Evolutionary conservation across 2,888 invertebrate species (phyloP).

Genomic region (Caenorhabditis auriculariae): DNA sequence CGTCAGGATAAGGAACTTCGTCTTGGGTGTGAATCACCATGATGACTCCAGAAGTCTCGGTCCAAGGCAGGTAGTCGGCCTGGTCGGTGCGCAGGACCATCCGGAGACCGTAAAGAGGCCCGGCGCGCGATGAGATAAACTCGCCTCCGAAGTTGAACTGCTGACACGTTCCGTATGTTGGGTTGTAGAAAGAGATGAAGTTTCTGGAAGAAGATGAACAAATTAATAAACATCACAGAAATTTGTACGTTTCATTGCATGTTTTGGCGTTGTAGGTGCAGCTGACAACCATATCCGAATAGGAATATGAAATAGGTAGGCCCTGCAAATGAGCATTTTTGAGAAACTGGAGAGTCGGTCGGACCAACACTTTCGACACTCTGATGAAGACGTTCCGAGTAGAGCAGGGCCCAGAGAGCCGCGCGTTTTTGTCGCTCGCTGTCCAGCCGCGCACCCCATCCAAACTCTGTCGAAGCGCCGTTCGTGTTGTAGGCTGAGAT

Average conservation of each 20-base stretch:
- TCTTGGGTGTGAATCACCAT: constrained; percentile 63
- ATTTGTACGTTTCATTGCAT: constrained; percentile 45
- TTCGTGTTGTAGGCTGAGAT: constrained; percentile 34
- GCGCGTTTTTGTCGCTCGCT: constrained; percentile 33
- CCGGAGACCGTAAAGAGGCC: constrained; percentile 63
- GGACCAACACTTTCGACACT: too few species aligned
- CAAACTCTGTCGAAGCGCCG: constrained; percentile 29
- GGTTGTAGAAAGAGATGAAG: constrained; percentile 63
- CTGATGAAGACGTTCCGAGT: constrained; percentile 35
- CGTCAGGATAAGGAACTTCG: constrained; percentile 42
- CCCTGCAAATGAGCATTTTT: too few species aligned
- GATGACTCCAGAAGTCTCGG: constrained; percentile 64
- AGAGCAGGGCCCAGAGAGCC: constrained; percentile 41
- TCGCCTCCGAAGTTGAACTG: constrained; percentile 34
- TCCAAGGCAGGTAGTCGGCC: constrained; percentile 58
- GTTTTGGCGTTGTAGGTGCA: constrained; percentile 58
- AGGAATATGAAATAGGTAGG: constrained; percentile 41
- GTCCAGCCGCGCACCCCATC: constrained; percentile 34
- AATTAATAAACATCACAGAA: background rate
- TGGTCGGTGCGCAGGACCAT: constrained; percentile 50
- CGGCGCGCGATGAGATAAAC: constrained; percentile 55
- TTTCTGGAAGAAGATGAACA: constrained; percentile 56
- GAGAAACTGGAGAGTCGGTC: too few species aligned
- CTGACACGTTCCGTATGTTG: constrained; percentile 38
- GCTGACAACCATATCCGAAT: constrained; percentile 54